These are phyloP conservation scores for Calliphora vomitoria DNA, from an alignment of 2,888 invertebrate species.

Conservation along the genomic window DNA sequence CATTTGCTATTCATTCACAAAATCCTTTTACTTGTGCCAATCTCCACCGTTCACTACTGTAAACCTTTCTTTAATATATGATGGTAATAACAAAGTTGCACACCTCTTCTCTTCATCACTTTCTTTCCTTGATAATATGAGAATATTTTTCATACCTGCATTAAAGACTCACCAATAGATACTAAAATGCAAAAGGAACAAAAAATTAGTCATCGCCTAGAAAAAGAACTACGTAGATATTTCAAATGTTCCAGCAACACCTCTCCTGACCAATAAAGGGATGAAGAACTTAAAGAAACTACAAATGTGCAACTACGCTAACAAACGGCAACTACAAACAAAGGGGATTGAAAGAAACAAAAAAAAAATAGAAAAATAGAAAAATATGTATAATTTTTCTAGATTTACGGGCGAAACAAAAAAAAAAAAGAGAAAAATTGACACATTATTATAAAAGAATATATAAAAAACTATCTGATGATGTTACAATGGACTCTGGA, in stretches of 20 bases:
- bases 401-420: constrained; percentile 50
- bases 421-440: constrained; percentile 28
- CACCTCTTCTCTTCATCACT: background rate
- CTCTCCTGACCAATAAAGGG: constrained; percentile 5
- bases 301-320: constrained; percentile 29
- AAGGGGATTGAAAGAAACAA: background rate
- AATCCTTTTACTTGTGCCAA: background rate
- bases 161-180: constrained; percentile 7
- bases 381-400: constrained; percentile 59
- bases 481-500: constrained; percentile 43
- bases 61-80: background rate
- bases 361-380: constrained; percentile 10
- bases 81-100: constrained; percentile 2
- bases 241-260: constrained; percentile 43
- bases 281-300: constrained; percentile 16
- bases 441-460: constrained; percentile 40
- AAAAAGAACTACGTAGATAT: constrained; percentile 35
- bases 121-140: background rate
- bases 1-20: background rate
- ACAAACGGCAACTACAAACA: constrained; percentile 12
- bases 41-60: background rate
- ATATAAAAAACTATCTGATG: constrained; percentile 7
- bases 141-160: constrained; percentile 8
- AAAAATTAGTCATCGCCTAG: constrained; percentile 30
- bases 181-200: background rate